Percentiles rank a stretch among this genome's conserved stretches.
Conservation (phyloP, 1,140 invertebrate genomes). For the Drosophila lini region DNA sequence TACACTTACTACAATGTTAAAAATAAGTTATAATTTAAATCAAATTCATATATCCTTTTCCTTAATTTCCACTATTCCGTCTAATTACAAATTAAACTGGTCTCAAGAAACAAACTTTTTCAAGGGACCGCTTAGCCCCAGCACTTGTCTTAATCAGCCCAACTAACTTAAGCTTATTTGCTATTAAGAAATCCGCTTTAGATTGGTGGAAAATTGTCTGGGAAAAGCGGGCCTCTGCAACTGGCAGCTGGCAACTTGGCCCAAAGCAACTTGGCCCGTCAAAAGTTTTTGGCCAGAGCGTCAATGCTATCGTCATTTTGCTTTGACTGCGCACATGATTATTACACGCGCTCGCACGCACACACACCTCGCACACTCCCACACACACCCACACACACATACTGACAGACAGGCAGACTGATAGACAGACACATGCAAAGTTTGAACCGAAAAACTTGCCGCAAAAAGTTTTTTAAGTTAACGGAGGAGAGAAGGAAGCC, state of each 20-base stretch:
- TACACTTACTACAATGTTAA: no score
- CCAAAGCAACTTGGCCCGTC: conserved; percentile 59
- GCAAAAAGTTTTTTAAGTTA: conserved; percentile 75
- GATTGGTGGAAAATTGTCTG: conserved; percentile 32
- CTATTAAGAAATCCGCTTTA: conserved; percentile 4
- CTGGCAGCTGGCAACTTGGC: conserved; percentile 58
- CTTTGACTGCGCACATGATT: conserved; percentile 65
- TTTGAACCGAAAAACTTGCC: conserved; percentile 64
- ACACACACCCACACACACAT: conserved; percentile 21
- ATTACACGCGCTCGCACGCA: conserved; percentile 46
- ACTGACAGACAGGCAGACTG: conserved; percentile 26
- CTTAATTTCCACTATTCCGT: background rate
- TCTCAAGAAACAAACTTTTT: background rate
- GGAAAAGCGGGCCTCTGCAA: conserved; percentile 25
- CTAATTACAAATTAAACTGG: background rate
- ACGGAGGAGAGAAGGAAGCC: conserved; percentile 32
- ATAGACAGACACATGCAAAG: conserved; percentile 49
- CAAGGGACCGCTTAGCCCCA: background rate
- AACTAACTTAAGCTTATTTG: conserved; percentile 28
- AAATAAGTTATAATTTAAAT: no score
- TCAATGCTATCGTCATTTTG: conserved; percentile 57
- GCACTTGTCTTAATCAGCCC: conserved; percentile 11
- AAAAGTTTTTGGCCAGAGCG: conserved; percentile 55
- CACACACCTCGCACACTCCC: conserved; percentile 9
- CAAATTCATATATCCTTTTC: background rate